phyloP scores from a whole-genome alignment of 2,888 invertebrate species.

The Entomobrya proxima region DNA sequence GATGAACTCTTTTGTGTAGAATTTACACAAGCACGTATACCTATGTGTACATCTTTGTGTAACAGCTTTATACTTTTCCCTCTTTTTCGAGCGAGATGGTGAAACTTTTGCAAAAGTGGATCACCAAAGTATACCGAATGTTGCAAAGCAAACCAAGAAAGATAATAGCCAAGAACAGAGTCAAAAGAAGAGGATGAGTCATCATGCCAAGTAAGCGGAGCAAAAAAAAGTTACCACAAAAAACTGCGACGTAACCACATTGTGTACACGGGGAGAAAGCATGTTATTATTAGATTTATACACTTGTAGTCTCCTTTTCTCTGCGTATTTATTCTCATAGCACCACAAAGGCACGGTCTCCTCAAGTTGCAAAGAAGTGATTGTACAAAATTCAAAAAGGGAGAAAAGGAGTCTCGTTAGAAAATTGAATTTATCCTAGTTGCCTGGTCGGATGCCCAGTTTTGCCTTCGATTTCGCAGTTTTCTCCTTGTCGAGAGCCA shows the following conservation, averaged over 20 bases:
- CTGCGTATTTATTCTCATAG: neutral
- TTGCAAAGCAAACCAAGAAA: neutral
- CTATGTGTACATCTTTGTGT: neutral
- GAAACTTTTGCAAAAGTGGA: constrained; percentile 32
- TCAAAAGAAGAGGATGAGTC: constrained; percentile 34
- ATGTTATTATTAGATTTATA: neutral
- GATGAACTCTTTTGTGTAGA: constrained; percentile 19
- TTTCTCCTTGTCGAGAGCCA: neutral
- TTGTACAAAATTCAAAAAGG: constrained; percentile 45
- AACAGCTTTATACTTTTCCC: neutral
- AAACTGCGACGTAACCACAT: neutral
- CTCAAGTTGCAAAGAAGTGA: neutral
- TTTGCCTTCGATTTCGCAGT: constrained; percentile 7
- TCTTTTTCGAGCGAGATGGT: neutral
- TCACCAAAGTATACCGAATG: constrained; percentile 14
- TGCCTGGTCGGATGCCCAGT: neutral
- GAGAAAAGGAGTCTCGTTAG: constrained; percentile 23
- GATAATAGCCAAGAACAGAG: constrained; percentile 4
- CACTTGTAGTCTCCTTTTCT: neutral
- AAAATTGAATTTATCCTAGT: constrained; percentile 50
- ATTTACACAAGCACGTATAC: neutral
- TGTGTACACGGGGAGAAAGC: neutral
- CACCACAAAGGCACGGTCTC: neutral
- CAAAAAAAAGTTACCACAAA: constrained; percentile 8
- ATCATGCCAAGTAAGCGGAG: neutral